A percentile compares a stretch with the other conserved stretches of the same genome.
Evolutionary conservation across 1,140 invertebrate species (phyloP).

Genomic region (Bemisia tabaci): DNA sequence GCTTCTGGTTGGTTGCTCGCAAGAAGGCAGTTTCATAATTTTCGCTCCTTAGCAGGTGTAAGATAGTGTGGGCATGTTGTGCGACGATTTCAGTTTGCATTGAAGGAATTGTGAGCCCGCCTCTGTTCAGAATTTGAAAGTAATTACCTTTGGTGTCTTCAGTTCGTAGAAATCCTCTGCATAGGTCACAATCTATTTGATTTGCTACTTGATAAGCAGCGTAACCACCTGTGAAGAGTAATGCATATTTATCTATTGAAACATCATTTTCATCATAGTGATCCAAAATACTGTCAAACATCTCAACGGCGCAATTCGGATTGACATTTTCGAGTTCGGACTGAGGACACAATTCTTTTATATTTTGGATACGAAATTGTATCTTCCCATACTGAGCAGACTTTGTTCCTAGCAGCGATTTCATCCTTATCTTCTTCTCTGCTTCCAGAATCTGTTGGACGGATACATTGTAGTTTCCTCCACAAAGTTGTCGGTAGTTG

Average conservation of each 20-base stretch:
- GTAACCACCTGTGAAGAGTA: neutral
- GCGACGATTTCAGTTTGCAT: no score
- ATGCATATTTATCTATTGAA: neutral
- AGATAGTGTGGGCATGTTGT: neutral
- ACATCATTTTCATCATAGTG: neutral
- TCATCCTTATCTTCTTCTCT: slow-evolving; percentile 3
- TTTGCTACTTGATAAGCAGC: neutral
- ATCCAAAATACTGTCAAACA: neutral
- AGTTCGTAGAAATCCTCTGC: neutral
- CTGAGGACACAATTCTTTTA: neutral
- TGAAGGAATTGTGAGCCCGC: neutral
- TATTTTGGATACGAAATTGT: neutral
- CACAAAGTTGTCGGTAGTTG: slow-evolving; percentile 2
- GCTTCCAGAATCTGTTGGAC: slow-evolving; percentile 1
- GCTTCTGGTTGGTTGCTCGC: neutral
- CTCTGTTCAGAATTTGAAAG: neutral
- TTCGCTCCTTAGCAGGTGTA: neutral
- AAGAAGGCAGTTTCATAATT: neutral
- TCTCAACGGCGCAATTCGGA: no score
- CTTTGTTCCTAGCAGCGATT: neutral
- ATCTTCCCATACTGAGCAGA: slow-evolving; percentile 3
- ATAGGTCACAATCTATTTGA: neutral
- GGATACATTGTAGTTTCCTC: slow-evolving; percentile 7
- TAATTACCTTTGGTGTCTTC: neutral
- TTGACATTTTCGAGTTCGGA: no score